Percentiles rank a stretch among this genome's conserved stretches.
Evolutionary conservation across 2,888 invertebrate genomes (phyloP).

Genomic region (Cenopis cana): DNA sequence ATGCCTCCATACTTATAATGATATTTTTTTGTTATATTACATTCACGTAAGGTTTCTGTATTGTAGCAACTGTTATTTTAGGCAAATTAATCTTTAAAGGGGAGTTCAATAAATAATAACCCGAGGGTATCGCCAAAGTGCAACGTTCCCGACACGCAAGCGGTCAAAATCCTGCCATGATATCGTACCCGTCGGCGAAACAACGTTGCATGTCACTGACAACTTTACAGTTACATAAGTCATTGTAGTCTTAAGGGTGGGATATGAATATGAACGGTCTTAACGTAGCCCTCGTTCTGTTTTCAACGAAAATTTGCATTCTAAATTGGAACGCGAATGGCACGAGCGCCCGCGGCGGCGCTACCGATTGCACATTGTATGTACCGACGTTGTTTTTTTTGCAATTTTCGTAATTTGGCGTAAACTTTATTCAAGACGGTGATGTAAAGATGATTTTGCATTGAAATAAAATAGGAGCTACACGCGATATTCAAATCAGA

Average conservation of each 20-base stretch:
- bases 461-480: constrained; percentile 50
- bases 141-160: constrained; percentile 68
- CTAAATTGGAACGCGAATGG: constrained; percentile 78
- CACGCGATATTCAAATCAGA: constrained; percentile 52
- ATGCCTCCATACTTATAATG: neutral
- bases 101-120: constrained; percentile 57
- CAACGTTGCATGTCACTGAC: neutral
- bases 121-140: constrained; percentile 61
- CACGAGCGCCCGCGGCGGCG: constrained; percentile 79
- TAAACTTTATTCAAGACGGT: constrained; percentile 58
- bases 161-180: constrained; percentile 65
- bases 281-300: constrained; percentile 55
- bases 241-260: neutral
- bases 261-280: constrained; percentile 58
- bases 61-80: constrained; percentile 25
- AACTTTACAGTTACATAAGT: constrained; percentile 2
- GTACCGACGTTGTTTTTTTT: constrained; percentile 56
- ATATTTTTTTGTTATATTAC: constrained; percentile 24
- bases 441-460: constrained; percentile 50
- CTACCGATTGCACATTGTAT: constrained; percentile 68
- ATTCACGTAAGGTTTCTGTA: constrained; percentile 12
- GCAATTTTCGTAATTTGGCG: constrained; percentile 63
- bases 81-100: constrained; percentile 44
- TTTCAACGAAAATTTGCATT: constrained; percentile 76
- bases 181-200: neutral